Base-by-base conservation (phyloP, 2,113 vertebrate genomes). In the Aegithalos caudatus region DNA sequence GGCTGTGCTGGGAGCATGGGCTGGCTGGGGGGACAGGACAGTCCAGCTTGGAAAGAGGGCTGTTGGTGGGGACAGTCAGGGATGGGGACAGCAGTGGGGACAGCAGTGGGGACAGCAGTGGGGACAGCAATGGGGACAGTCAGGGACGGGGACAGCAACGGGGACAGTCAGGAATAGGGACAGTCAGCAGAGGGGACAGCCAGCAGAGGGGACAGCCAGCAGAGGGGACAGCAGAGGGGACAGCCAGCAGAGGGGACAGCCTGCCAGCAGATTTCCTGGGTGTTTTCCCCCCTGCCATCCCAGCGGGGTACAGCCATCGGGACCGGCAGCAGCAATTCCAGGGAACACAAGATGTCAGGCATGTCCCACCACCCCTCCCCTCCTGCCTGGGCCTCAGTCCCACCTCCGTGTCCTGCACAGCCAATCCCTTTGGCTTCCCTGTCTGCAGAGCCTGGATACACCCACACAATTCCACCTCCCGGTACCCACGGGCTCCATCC, bases 71-170 rank as follows among this genome's bases (percentile, higher is more conserved):
- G 25, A 12, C 18, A 16, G 18, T 51, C 18, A 35, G 70, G 24
- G 11, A 8, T 7, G 69, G 67, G 28, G 40, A 15, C n/a, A 29
- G 35, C 19, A 37, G 3, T 22, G 66, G 66, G 38, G 24, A 10
- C 35, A 40, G 47, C 8, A 44, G 42, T 44, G 42, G 44, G 44
- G 4, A 15, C 5, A 73, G 33, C 7, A 56, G 1, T 5, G 38
- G 31, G 51, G 22, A 12, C 9, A 31, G 42, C 14, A 45, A 0
- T 12, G 35, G 40, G 56, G 27, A 2, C 44, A 14, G 4, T 19
- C 14, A 22, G 23, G 2, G 28, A 0, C 11, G 31, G 31, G 31
- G 29, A 3, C 54, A 48, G 9, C 18, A n/a, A 0, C 11, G 31
- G 31, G 31, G 29, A 3, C 54, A 48, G 9, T 24, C 11, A 38